Conservation (phyloP, 92 coral and sea anemone genomes). For the Epizoanthus fatuus region DNA sequence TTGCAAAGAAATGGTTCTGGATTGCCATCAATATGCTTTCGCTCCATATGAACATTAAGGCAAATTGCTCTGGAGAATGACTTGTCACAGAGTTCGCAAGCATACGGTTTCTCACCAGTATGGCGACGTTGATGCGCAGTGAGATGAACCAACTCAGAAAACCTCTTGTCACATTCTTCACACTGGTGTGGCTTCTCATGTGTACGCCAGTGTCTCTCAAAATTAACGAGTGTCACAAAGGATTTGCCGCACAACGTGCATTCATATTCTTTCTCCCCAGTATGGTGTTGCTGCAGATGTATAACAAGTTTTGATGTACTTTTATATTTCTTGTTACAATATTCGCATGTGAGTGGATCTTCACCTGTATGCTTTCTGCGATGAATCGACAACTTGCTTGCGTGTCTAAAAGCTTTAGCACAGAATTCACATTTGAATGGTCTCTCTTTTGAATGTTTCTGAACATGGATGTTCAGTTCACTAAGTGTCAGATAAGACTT, state of each 20-base stretch:
- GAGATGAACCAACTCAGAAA: constrained; percentile 17
- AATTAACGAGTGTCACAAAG: not conserved
- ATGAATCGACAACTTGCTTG: constrained; percentile 15
- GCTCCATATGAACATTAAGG: not conserved
- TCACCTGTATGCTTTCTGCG: not conserved
- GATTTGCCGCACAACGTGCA: not conserved
- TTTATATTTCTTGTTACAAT: not conserved
- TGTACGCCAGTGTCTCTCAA: constrained; percentile 7
- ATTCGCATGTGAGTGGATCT: not conserved
- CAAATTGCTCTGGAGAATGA: not conserved
- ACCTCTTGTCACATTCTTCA: constrained; percentile 30
- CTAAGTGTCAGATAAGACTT: not conserved
- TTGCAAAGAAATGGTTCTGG: not conserved
- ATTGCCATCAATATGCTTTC: constrained; percentile 14
- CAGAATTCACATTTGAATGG: constrained; percentile 26
- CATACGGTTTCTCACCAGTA: not conserved
- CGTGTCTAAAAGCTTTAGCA: not conserved
- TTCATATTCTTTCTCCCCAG: not conserved
- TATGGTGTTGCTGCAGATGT: constrained; percentile 7
- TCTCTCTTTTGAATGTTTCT: not conserved
- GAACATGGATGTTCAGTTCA: not conserved
- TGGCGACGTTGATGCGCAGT: constrained; percentile 33
- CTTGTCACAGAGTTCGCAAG: constrained; percentile 32
- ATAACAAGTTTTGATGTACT: not conserved
- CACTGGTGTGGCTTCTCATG: constrained; percentile 27